Conservation (phyloP, 2,797 vertebrate genomes). For the Cirrhinus mrigala region DNA sequence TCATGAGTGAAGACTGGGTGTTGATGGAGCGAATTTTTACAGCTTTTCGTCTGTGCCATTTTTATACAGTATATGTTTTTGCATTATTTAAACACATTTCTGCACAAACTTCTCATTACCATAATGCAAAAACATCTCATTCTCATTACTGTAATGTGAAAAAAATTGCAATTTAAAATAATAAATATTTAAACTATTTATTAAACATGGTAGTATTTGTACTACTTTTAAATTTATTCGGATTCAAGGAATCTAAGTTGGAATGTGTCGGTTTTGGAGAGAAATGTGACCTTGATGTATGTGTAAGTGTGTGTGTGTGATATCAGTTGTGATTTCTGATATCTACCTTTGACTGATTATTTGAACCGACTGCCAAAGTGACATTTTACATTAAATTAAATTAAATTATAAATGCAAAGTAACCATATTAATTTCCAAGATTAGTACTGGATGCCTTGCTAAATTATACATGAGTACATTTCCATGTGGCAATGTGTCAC, state of each 20-base stretch:
- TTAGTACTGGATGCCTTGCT: no score
- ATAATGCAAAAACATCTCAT: neutral
- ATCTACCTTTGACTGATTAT: no score
- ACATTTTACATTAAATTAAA: no score
- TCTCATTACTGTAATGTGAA: neutral
- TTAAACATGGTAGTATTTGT: neutral
- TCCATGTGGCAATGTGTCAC: no score
- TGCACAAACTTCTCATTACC: neutral
- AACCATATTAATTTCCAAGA: no score
- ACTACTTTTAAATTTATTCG: neutral
- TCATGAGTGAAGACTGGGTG: neutral
- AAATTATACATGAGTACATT: no score
- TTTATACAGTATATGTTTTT: neutral
- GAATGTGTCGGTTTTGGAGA: neutral
- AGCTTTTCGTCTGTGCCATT: neutral
- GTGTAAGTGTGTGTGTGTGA: no score
- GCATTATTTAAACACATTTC: neutral
- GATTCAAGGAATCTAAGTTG: neutral
- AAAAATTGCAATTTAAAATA: neutral
- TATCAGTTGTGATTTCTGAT: no score
- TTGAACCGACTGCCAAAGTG: no score
- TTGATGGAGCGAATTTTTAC: neutral
- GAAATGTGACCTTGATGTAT: neutral
- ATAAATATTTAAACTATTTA: neutral
- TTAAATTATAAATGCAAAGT: no score